Percentiles rank a stretch among this genome's conserved stretches.
These are phyloP conservation scores for Avahi laniger DNA, from an alignment of 2,797 vertebrate genomes.

Conservation along the genomic window DNA sequence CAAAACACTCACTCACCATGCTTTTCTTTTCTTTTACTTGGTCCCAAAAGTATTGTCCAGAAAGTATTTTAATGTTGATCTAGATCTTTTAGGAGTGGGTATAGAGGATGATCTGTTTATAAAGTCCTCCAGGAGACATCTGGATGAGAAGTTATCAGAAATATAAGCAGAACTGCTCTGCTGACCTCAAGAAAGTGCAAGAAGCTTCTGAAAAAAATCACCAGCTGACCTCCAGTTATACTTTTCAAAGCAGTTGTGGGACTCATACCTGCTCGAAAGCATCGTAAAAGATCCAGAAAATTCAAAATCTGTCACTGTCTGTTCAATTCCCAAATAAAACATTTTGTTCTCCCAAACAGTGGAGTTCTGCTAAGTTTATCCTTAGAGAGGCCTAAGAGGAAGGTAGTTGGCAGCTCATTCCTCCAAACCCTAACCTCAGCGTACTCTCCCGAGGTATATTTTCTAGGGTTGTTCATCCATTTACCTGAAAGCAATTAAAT, in stretches of 20 bases:
- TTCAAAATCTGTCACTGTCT: conserved; percentile 86
- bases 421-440: conserved; percentile 80
- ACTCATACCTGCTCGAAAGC: conserved; percentile 84
- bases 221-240: conserved; percentile 79
- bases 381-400: conserved; percentile 69
- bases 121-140: conserved; percentile 55
- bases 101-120: not conserved
- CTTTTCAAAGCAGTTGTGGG: conserved; percentile 84
- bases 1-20: not conserved
- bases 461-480: conserved; percentile 83
- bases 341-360: conserved; percentile 82
- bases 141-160: conserved; percentile 77
- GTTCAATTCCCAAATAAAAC: conserved; percentile 86
- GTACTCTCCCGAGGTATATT: conserved; percentile 67
- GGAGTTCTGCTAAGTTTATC: conserved; percentile 79
- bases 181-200: conserved; percentile 78
- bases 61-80: conserved; percentile 60
- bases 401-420: conserved; percentile 58
- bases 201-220: conserved; percentile 79
- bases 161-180: conserved; percentile 70
- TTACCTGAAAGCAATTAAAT: conserved; percentile 86
- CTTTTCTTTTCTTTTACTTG: not conserved
- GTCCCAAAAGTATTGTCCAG: not conserved
- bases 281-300: conserved; percentile 81
- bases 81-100: conserved; percentile 41